phyloP scores from a whole-genome alignment of 2,797 vertebrate species.

The Chaetodon trifasciatus region DNA sequence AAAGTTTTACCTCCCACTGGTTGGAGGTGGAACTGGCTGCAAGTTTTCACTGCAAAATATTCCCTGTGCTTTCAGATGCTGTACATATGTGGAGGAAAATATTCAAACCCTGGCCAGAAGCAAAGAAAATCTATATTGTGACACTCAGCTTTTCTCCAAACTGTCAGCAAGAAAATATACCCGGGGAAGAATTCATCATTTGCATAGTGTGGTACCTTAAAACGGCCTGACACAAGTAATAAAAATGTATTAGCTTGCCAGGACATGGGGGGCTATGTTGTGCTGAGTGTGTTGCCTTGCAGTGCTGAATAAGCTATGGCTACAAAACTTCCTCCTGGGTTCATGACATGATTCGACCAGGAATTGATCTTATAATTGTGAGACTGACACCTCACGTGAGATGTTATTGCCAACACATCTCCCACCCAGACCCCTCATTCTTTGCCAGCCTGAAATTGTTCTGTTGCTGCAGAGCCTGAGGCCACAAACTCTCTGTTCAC shows the following conservation, averaged over 20 bases:
- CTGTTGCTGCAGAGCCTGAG: conserved; percentile 44
- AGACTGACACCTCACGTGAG: conserved; percentile 62
- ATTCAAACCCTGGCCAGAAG: conserved; percentile 60
- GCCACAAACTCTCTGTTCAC: conserved; percentile 41
- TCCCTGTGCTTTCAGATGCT: conserved; percentile 44
- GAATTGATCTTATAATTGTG: conserved; percentile 74
- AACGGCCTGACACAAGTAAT: conserved; percentile 83
- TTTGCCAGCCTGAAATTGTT: conserved; percentile 30
- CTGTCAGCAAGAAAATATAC: conserved; percentile 83
- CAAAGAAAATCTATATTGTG: conserved; percentile 76
- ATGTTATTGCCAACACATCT: conserved; percentile 48
- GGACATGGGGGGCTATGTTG: conserved; percentile 68
- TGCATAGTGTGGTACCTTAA: conserved; percentile 81
- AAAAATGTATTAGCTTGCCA: conserved; percentile 83
- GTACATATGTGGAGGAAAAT: conserved; percentile 48
- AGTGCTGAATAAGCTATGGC: conserved; percentile 81
- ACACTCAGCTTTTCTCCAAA: conserved; percentile 80
- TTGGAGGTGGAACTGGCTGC: conserved; percentile 19
- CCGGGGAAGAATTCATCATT: conserved; percentile 78
- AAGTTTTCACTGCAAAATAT: conserved; percentile 38
- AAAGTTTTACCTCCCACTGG: conserved; percentile 43
- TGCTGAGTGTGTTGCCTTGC: conserved; percentile 79
- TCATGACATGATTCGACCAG: conserved; percentile 69
- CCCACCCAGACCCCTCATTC: conserved; percentile 31
- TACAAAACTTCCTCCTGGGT: conserved; percentile 72